Conservation (phyloP, 2,797 vertebrate species). For the Aphelocoma californica region DNA sequence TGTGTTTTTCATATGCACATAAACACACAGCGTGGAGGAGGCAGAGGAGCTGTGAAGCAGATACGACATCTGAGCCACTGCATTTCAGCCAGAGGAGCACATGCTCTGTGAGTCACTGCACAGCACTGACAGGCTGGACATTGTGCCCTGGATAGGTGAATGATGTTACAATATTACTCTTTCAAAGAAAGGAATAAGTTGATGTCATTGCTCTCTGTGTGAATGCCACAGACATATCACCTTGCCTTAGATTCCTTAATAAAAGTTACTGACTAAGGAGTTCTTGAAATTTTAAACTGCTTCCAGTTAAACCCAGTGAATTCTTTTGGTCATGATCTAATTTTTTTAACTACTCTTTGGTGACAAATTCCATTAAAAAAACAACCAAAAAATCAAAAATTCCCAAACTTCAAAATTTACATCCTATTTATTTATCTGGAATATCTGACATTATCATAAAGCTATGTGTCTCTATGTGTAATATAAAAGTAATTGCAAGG, state of each 20-base stretch:
- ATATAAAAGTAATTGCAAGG: not conserved
- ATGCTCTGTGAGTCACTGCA: not conserved
- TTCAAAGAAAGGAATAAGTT: not conserved
- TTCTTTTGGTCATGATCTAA: not conserved
- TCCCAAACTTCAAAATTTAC: not conserved
- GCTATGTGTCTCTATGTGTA: not conserved
- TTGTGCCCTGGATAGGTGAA: not conserved
- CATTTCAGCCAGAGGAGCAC: not conserved
- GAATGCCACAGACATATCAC: not conserved
- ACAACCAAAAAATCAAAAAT: fast-evolving
- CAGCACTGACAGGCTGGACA: not conserved
- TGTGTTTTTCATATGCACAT: not conserved
- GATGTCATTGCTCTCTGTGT: not conserved
- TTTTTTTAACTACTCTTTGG: not conserved
- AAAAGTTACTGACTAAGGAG: not conserved
- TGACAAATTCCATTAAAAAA: not conserved
- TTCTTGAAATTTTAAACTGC: not conserved
- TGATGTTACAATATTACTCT: not conserved
- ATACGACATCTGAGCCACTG: not conserved
- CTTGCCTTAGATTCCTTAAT: not conserved
- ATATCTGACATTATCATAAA: not conserved
- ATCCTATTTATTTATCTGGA: not conserved
- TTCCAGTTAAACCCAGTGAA: not conserved
- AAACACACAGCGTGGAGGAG: not conserved
- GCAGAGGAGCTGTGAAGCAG: not conserved